Evolutionary conservation across 2,888 invertebrate genomes (phyloP).

Genomic region (Matsumyia berberina): DNA sequence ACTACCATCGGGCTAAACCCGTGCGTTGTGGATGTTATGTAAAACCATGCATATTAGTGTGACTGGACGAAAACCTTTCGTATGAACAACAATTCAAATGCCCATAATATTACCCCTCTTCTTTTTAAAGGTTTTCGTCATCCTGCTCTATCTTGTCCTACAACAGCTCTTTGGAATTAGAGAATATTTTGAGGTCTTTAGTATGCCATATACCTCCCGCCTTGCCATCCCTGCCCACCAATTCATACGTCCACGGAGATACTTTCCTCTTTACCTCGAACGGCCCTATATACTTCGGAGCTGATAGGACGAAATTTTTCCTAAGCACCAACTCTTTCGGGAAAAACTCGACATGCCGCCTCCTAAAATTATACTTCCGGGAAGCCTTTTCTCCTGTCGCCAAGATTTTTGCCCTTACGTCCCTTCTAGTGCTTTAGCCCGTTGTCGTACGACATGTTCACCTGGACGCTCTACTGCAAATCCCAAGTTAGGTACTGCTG

Average conservation of each 20-base stretch:
- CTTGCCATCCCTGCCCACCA: neutral
- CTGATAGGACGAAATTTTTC: conserved; percentile 7
- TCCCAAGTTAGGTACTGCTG: neutral
- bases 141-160: neutral
- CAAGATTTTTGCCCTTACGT: neutral
- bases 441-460: neutral
- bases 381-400: neutral
- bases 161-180: neutral
- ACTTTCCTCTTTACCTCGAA: neutral
- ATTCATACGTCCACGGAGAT: neutral
- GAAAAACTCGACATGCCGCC: neutral
- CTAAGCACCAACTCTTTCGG: conserved; percentile 4
- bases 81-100: neutral
- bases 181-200: neutral
- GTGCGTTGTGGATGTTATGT: too few relatives aligned
- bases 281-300: neutral
- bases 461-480: neutral
- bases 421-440: neutral
- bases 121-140: conserved; percentile 5
- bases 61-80: too few relatives aligned
- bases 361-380: neutral
- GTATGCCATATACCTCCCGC: neutral
- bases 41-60: too few relatives aligned
- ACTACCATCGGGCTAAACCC: too few relatives aligned
- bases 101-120: conserved; percentile 8